Evolutionary conservation across 23 tunicate species (phyloP).

Genomic region (Ascidia mentula): DNA sequence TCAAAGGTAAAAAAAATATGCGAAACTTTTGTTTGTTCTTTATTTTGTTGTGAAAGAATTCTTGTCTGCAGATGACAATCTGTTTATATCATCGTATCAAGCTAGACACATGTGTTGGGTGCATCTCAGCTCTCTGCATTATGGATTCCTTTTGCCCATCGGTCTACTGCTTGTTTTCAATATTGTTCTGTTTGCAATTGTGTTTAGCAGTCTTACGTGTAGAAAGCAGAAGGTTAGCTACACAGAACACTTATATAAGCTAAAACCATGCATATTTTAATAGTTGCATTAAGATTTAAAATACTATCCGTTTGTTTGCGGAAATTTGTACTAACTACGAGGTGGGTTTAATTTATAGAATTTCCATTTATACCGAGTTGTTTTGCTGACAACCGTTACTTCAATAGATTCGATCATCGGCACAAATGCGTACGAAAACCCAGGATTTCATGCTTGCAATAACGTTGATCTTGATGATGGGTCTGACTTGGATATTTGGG

Average conservation of each 20-base stretch:
- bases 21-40: too few species aligned
- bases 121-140: not conserved
- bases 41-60: too few species aligned
- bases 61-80: not conserved
- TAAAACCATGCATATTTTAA: too few species aligned
- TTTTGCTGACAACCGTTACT: too few species aligned
- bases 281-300: too few species aligned
- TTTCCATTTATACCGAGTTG: not conserved
- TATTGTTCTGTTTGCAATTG: not conserved
- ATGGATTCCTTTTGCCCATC: not conserved
- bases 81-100: not conserved
- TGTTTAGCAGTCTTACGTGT: not conserved
- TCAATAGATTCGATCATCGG: not conserved
- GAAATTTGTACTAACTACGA: not conserved
- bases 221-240: not conserved
- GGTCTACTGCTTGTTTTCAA: not conserved
- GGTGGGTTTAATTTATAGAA: not conserved
- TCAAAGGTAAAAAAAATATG: too few species aligned
- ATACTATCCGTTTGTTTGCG: too few species aligned
- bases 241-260: too few species aligned
- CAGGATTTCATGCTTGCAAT: constrained; percentile 39
- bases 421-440: constrained; percentile 5
- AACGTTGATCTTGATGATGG: constrained; percentile 41
- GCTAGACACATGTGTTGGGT: constrained; percentile 5
- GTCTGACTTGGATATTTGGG: constrained; percentile 76